Conservation (phyloP, 1,140 invertebrate species). For the Drosophila azteca region DNA sequence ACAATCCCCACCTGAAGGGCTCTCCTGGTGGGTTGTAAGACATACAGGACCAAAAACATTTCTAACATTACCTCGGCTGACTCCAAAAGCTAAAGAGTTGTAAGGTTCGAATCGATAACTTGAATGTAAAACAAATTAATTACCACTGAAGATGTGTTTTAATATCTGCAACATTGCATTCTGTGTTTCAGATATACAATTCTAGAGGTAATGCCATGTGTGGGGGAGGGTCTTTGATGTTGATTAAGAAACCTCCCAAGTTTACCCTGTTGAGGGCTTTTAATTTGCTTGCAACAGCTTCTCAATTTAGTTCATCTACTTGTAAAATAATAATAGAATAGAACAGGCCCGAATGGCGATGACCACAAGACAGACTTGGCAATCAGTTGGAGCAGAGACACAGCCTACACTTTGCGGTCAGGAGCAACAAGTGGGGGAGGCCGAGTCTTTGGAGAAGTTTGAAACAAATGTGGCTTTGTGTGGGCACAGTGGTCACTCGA, state of each 20-base stretch:
- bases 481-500: not conserved
- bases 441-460: constrained; percentile 14
- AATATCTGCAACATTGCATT: too few species aligned
- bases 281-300: not conserved
- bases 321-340: constrained; percentile 23
- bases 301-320: constrained; percentile 5
- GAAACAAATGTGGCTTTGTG: constrained; percentile 17
- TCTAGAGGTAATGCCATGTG: too few species aligned
- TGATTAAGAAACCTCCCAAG: too few species aligned
- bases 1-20: constrained; percentile 40
- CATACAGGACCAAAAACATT: not conserved
- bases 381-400: constrained; percentile 17
- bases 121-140: not conserved
- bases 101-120: not conserved
- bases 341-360: constrained; percentile 35
- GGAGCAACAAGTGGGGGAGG: constrained; percentile 33
- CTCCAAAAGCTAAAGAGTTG: not conserved
- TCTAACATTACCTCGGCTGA: not conserved
- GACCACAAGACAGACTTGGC: constrained; percentile 33
- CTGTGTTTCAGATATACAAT: too few species aligned
- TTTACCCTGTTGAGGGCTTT: not conserved
- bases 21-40: not conserved
- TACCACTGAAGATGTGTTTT: too few species aligned
- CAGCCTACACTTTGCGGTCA: constrained; percentile 50
- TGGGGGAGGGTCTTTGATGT: too few species aligned